These are phyloP conservation scores for Cairina moschata DNA, from an alignment of 2,113 vertebrate genomes.

Conservation along the genomic window DNA sequence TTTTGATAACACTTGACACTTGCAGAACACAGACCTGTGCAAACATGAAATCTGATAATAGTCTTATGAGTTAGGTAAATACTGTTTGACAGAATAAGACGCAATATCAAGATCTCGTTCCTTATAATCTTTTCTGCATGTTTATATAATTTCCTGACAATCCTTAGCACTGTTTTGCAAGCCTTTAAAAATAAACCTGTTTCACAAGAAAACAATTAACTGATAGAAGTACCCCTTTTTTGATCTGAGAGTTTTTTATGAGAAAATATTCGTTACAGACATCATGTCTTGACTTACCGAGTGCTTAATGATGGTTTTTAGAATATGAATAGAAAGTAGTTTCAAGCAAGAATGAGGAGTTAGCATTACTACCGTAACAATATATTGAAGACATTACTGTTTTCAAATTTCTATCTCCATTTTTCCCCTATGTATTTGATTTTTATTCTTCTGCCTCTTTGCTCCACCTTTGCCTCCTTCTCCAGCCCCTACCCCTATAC, in stretches of 20 bases:
- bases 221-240: neutral
- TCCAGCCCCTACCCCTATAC: too few species aligned
- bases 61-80: neutral
- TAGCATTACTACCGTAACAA: neutral
- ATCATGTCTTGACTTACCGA: neutral
- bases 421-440: neutral
- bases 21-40: neutral
- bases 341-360: neutral
- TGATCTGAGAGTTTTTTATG: neutral
- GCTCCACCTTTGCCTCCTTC: rapidly evolving
- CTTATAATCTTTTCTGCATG: neutral
- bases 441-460: neutral
- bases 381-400: neutral
- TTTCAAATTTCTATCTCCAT: rapidly evolving
- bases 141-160: neutral
- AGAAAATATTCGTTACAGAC: neutral
- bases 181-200: neutral
- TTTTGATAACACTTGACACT: neutral
- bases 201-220: neutral
- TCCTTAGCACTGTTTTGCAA: neutral
- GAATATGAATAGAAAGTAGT: neutral
- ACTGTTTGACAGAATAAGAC: neutral
- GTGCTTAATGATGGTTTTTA: neutral
- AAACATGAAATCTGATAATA: neutral
- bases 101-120: neutral